Percentiles rank a stretch among this genome's conserved stretches.
Conservation (phyloP, 2,797 vertebrate genomes). For the Masticophis lateralis region DNA sequence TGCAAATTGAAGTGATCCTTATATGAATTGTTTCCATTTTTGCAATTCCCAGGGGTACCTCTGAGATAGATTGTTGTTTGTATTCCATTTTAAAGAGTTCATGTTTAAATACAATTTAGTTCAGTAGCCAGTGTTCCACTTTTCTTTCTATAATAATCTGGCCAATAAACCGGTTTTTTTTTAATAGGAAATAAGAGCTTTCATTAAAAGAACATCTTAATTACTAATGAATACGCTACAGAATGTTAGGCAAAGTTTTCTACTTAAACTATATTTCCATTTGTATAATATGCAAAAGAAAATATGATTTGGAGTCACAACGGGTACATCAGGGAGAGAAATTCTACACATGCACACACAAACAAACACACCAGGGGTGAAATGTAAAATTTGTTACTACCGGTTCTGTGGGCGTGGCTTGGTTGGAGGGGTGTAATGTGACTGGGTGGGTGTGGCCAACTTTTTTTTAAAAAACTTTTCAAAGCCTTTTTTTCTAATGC, state of each 20-base stretch:
- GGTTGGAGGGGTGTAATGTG: too few species aligned
- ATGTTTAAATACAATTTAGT: background rate
- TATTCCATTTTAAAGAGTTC: background rate
- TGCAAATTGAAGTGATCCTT: background rate
- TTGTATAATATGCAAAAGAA: background rate
- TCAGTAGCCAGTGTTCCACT: constrained; percentile 33
- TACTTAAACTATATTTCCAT: background rate
- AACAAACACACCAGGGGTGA: background rate
- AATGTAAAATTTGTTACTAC: too few species aligned
- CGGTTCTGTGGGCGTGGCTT: too few species aligned
- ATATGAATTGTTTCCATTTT: constrained; percentile 24
- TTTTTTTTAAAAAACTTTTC: too few species aligned
- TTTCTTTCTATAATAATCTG: background rate
- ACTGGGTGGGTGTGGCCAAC: too few species aligned
- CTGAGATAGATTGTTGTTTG: background rate
- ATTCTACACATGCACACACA: background rate
- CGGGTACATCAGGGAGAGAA: background rate
- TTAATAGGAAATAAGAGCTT: constrained; percentile 15
- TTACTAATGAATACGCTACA: constrained; percentile 8
- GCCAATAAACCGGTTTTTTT: background rate
- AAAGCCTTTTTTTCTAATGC: too few species aligned
- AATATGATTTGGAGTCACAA: background rate
- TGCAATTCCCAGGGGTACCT: constrained; percentile 12
- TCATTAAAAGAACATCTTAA: constrained; percentile 11
- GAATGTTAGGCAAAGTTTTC: background rate